These are phyloP conservation scores for Melanostoma scalare DNA, from an alignment of 2,888 invertebrate species.

Conservation along the genomic window DNA sequence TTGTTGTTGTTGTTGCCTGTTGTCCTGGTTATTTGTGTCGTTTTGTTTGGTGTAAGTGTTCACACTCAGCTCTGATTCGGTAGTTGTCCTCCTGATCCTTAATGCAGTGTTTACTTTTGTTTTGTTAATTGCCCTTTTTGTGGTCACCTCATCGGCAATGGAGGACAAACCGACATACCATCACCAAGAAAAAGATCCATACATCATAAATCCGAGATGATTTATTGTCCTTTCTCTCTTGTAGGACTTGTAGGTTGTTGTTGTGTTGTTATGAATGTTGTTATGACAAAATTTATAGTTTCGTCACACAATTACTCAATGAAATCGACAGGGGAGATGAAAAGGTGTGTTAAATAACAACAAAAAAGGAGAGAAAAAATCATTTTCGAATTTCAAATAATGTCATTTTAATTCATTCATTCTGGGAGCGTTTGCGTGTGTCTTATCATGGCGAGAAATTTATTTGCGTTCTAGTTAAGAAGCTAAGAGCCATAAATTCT, in stretches of 20 bases:
- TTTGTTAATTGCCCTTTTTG: constrained; percentile 64
- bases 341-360: constrained; percentile 19
- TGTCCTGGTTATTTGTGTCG: constrained; percentile 4
- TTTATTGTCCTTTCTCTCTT: constrained; percentile 58
- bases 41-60: constrained; percentile 66
- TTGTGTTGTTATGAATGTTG: constrained; percentile 55
- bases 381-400: constrained; percentile 70
- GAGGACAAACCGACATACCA: constrained; percentile 54
- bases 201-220: constrained; percentile 70
- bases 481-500: constrained; percentile 60
- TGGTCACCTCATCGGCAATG: constrained; percentile 59
- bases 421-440: constrained; percentile 57
- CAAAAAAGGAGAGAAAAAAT: constrained; percentile 19
- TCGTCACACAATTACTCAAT: constrained; percentile 61
- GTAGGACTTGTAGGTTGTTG: constrained; percentile 27
- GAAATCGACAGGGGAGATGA: constrained; percentile 39
- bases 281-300: constrained; percentile 71
- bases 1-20: constrained; percentile 60
- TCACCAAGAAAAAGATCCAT: constrained; percentile 30
- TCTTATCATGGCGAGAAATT: constrained; percentile 63
- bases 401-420: constrained; percentile 70
- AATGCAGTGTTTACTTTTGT: constrained; percentile 54
- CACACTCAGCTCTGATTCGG: constrained; percentile 47
- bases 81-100: constrained; percentile 74
- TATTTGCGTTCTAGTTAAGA: constrained; percentile 69